These are phyloP conservation scores for Drosophila teissieri DNA, from an alignment of 1,140 invertebrate genomes.

Conservation along the genomic window DNA sequence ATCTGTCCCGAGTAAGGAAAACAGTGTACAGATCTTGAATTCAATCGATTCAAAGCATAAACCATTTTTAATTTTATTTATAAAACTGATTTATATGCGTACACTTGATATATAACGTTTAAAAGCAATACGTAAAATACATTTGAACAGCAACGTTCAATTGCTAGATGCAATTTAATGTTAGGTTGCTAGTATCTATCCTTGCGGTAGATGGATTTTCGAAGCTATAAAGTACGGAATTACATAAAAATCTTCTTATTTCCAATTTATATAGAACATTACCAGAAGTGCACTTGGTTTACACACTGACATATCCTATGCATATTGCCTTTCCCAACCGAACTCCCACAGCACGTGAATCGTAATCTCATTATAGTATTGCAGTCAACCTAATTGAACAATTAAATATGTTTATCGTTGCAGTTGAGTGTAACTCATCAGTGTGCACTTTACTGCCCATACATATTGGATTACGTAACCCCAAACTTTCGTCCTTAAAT, in stretches of 20 bases:
- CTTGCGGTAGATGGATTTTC: no score
- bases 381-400: conserved; percentile 63
- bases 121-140: no score
- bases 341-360: conserved; percentile 41
- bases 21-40: not conserved
- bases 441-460: conserved; percentile 48
- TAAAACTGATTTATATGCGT: no score
- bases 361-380: conserved; percentile 55
- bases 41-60: not conserved
- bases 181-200: not conserved
- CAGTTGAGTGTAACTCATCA: conserved; percentile 40
- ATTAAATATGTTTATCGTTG: conserved; percentile 68
- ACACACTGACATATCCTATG: conserved; percentile 10
- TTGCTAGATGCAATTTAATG: no score
- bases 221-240: no score
- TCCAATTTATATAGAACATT: conserved; percentile 12
- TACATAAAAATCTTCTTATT: not conserved
- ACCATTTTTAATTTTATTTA: not conserved
- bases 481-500: conserved; percentile 54
- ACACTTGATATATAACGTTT: no score
- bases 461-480: conserved; percentile 57
- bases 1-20: conserved; percentile 18
- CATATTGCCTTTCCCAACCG: conserved; percentile 27
- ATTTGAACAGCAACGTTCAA: no score
- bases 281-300: not conserved